Conservation (phyloP, 2,113 vertebrate genomes). For the Ptilorrhoa leucosticta region DNA sequence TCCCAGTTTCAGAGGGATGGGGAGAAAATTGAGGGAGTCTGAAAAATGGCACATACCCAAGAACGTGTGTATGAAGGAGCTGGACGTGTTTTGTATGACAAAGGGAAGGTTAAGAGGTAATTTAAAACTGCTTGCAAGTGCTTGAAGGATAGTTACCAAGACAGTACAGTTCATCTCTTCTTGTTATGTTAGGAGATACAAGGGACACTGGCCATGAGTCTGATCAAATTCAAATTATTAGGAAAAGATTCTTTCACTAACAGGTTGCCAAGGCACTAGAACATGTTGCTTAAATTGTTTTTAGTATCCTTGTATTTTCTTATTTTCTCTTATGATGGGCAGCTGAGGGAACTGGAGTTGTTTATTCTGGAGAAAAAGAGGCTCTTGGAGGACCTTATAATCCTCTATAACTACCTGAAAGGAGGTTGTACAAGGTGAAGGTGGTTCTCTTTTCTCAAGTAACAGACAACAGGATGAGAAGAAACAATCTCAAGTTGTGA, state of each 20-base stretch:
- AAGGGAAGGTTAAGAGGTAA: not conserved
- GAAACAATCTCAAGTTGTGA: not conserved
- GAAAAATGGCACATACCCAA: not conserved
- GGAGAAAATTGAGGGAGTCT: not conserved
- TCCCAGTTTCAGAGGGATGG: not conserved
- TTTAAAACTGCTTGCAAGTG: not conserved
- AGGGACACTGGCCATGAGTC: not conserved
- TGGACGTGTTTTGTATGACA: not conserved
- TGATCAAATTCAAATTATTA: not conserved
- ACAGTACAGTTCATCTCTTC: not conserved
- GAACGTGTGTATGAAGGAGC: not conserved
- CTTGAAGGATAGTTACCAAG: not conserved
- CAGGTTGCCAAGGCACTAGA: not conserved
- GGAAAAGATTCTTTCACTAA: not conserved
- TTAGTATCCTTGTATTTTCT: not conserved
- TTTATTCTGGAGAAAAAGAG: not conserved
- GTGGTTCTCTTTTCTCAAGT: not conserved
- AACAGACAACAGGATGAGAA: not conserved
- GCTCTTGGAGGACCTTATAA: not conserved
- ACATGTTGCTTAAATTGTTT: not conserved
- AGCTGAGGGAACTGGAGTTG: not conserved
- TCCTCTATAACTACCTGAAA: not conserved
- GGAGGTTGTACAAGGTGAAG: not conserved
- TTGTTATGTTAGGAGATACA: not conserved
- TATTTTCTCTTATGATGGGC: not conserved